These are phyloP conservation scores for Shinisaurus crocodilurus DNA, from an alignment of 2,113 vertebrate species.

Conservation along the genomic window DNA sequence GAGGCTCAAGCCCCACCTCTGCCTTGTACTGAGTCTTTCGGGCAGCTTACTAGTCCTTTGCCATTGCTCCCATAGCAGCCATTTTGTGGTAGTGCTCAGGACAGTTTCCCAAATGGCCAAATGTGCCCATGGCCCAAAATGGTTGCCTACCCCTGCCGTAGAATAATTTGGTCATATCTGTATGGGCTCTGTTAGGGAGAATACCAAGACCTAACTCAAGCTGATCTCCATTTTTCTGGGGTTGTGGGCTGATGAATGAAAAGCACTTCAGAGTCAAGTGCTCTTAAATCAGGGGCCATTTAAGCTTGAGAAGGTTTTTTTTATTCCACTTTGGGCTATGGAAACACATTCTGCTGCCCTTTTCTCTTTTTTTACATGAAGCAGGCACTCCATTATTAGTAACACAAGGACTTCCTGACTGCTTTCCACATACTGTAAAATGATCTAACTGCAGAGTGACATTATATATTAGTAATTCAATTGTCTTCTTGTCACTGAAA, in stretches of 20 bases:
- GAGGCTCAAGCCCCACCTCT: too few relatives aligned
- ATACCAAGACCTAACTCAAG: too few relatives aligned
- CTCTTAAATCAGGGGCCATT: constrained; percentile 9
- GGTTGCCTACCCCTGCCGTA: too few relatives aligned
- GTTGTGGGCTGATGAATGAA: background rate
- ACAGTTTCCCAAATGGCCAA: too few relatives aligned
- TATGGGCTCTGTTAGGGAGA: too few relatives aligned
- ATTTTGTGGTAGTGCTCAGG: too few relatives aligned
- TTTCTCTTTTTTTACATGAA: background rate
- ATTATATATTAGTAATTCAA: constrained; percentile 19
- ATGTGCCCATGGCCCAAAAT: too few relatives aligned
- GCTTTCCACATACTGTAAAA: background rate
- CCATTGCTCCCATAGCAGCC: too few relatives aligned
- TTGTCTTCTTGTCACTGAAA: constrained; percentile 6
- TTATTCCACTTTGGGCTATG: background rate
- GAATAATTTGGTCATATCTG: background rate
- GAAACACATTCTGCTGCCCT: background rate
- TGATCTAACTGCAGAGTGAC: background rate
- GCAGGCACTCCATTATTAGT: background rate
- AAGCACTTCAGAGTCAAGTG: background rate
- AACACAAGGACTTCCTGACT: background rate
- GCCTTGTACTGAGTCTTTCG: too few relatives aligned
- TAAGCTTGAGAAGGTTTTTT: background rate
- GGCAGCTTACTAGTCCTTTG: too few relatives aligned
- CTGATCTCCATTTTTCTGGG: background rate